Evolutionary conservation across 2,888 invertebrate species (phyloP).

Genomic region (Chrysolina oricalcia): DNA sequence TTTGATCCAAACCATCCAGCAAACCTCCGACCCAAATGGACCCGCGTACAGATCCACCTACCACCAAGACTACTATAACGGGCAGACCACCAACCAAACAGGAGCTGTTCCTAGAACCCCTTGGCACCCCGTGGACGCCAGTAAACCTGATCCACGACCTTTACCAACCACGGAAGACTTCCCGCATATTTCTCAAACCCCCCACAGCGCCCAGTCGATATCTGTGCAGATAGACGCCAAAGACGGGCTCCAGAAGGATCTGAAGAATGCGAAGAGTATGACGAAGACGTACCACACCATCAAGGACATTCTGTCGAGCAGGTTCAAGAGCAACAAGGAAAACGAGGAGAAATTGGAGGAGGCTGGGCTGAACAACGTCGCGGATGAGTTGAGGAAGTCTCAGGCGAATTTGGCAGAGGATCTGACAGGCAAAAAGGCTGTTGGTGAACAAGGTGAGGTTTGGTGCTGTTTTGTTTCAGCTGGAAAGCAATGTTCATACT

Average conservation of each 20-base stretch:
- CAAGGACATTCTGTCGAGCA: constrained; percentile 88
- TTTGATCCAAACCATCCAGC: constrained; percentile 72
- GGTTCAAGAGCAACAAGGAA: constrained; percentile 80
- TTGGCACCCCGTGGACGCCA: constrained; percentile 69
- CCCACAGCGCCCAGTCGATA: constrained; percentile 64
- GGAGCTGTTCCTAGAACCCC: constrained; percentile 68
- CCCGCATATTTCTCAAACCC: constrained; percentile 29
- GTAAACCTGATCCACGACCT: constrained; percentile 64
- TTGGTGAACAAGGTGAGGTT: constrained; percentile 73
- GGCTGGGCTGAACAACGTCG: constrained; percentile 76
- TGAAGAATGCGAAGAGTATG: constrained; percentile 78
- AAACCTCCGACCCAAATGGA: constrained; percentile 70
- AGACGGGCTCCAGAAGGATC: constrained; percentile 62
- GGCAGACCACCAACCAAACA: constrained; percentile 63
- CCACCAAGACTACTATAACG: constrained; percentile 73
- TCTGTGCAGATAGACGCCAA: constrained; percentile 78
- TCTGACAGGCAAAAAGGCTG: constrained; percentile 66
- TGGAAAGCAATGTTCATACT: no score
- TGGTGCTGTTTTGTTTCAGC: not conserved
- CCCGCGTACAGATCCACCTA: constrained; percentile 75
- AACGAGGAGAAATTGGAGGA: constrained; percentile 76
- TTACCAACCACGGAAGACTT: constrained; percentile 64
- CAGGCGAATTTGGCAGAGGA: constrained; percentile 66
- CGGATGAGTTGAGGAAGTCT: constrained; percentile 76
- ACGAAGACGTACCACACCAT: constrained; percentile 87